A percentile compares a stretch with the other conserved stretches of the same genome.
These are phyloP conservation scores for Drosophila truncata DNA, from an alignment of 1,140 invertebrate genomes.

Conservation along the genomic window DNA sequence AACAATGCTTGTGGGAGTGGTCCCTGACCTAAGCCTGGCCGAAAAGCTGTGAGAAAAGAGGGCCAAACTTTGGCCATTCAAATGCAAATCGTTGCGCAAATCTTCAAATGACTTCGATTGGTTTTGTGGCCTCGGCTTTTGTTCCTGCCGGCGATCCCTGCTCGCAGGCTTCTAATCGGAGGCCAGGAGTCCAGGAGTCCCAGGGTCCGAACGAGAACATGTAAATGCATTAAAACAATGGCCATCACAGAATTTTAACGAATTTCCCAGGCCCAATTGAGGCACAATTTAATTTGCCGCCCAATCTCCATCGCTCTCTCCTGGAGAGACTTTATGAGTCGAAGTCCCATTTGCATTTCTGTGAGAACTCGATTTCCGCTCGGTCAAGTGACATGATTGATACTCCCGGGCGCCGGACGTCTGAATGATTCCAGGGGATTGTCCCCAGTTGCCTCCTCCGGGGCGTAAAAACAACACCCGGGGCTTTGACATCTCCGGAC, in stretches of 20 bases:
- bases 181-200: slow-evolving; percentile 8
- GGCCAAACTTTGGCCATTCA: slow-evolving; percentile 64
- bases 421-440: slow-evolving; percentile 42
- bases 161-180: slow-evolving; percentile 39
- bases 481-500: slow-evolving; percentile 31
- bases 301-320: not conserved
- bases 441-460: slow-evolving; percentile 13
- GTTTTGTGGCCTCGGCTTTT: slow-evolving; percentile 66
- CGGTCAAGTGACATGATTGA: slow-evolving; percentile 80
- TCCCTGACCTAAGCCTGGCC: slow-evolving; percentile 42
- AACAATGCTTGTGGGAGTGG: slow-evolving; percentile 23
- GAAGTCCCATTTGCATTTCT: slow-evolving; percentile 46
- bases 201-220: slow-evolving; percentile 30
- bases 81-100: slow-evolving; percentile 74
- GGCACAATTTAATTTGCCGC: slow-evolving; percentile 52
- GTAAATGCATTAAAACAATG: slow-evolving; percentile 70
- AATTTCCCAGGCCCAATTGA: slow-evolving; percentile 53
- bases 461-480: slow-evolving; percentile 44
- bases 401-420: slow-evolving; percentile 37
- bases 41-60: slow-evolving; percentile 26
- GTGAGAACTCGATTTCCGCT: slow-evolving; percentile 75
- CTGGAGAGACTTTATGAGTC: slow-evolving; percentile 38
- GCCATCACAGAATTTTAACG: slow-evolving; percentile 62
- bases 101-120: slow-evolving; percentile 83
- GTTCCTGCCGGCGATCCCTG: slow-evolving; percentile 24